Conservation (phyloP, 92 coral and sea anemone genomes). For the Paragorgia papillata region DNA sequence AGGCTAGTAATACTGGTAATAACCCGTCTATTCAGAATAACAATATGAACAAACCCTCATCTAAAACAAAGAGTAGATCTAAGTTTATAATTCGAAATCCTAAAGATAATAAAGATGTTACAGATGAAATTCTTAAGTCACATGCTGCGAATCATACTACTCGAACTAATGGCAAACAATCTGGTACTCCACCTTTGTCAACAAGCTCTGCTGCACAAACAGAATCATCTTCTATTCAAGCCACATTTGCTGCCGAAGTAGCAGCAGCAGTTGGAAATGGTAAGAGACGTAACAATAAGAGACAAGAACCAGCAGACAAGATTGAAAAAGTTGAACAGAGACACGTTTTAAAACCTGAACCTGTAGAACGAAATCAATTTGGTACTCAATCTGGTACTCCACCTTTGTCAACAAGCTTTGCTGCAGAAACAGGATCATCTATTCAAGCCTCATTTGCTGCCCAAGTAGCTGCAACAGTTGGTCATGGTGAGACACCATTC, state of each 20-base stretch:
- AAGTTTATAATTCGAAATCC: slow-evolving; percentile 83
- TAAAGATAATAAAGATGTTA: slow-evolving; percentile 80
- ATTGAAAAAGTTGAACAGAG: neutral
- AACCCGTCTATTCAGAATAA: slow-evolving; percentile 4
- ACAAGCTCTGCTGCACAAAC: slow-evolving; percentile 72
- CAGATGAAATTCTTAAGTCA: slow-evolving; percentile 74
- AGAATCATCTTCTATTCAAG: slow-evolving; percentile 62
- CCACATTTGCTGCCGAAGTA: slow-evolving; percentile 86
- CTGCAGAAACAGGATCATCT: no score
- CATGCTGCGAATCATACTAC: slow-evolving; percentile 50
- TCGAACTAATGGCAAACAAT: slow-evolving; percentile 51
- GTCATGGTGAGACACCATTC: no score
- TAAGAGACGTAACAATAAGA: slow-evolving; percentile 27
- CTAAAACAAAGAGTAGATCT: slow-evolving; percentile 14
- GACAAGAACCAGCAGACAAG: no score
- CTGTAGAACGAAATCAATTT: neutral
- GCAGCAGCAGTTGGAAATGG: slow-evolving; percentile 72
- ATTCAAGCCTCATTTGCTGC: no score
- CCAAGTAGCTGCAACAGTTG: no score
- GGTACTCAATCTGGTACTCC: no score
- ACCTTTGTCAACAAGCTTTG: no score
- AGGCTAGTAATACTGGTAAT: neutral
- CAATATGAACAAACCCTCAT: slow-evolving; percentile 5
- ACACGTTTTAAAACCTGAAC: neutral
- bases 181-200: slow-evolving; percentile 73